phyloP scores from a whole-genome alignment of 1,140 invertebrate species.

The Drosophila cardini region DNA sequence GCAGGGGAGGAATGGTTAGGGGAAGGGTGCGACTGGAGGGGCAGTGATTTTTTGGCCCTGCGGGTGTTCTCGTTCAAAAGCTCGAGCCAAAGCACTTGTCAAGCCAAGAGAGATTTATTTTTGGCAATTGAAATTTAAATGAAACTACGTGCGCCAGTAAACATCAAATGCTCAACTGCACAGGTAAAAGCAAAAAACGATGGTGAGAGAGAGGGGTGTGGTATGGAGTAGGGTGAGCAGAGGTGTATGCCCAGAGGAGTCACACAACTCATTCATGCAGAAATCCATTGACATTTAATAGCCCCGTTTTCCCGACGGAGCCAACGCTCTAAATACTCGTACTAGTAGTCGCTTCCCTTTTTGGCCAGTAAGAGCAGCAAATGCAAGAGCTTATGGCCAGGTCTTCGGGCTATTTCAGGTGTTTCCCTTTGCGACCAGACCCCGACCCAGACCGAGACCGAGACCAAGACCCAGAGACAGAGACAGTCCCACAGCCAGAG shows the following conservation, averaged over 20 bases:
- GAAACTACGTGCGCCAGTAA: constrained; percentile 64
- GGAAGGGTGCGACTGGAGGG: background rate
- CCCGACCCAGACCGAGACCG: constrained; percentile 24
- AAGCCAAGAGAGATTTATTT: constrained; percentile 57
- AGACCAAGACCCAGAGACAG: constrained; percentile 4
- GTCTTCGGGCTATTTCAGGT: constrained; percentile 40
- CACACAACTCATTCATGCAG: constrained; percentile 80
- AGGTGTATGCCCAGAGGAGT: constrained; percentile 54
- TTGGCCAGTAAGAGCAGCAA: constrained; percentile 26
- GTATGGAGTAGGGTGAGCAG: background rate
- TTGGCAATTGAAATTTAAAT: constrained; percentile 81
- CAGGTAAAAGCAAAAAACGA: constrained; percentile 26
- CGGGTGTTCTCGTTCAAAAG: constrained; percentile 1
- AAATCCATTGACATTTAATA: constrained; percentile 84
- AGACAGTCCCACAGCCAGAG: constrained; percentile 10
- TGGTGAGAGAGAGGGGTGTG: background rate
- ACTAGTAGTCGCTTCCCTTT: constrained; percentile 30
- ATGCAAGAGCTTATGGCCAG: constrained; percentile 28
- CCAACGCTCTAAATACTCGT: constrained; percentile 54
- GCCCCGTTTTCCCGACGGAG: constrained; percentile 34
- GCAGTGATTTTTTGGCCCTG: background rate
- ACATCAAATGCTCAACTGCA: constrained; percentile 49
- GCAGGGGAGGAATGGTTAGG: background rate
- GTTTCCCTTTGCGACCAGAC: constrained; percentile 39
- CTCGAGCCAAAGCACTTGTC: constrained; percentile 7